Percentiles rank a stretch among this genome's conserved stretches.
These are phyloP conservation scores for Cylindroiulus punctatus DNA, from an alignment of 2,888 invertebrate species.

Conservation along the genomic window DNA sequence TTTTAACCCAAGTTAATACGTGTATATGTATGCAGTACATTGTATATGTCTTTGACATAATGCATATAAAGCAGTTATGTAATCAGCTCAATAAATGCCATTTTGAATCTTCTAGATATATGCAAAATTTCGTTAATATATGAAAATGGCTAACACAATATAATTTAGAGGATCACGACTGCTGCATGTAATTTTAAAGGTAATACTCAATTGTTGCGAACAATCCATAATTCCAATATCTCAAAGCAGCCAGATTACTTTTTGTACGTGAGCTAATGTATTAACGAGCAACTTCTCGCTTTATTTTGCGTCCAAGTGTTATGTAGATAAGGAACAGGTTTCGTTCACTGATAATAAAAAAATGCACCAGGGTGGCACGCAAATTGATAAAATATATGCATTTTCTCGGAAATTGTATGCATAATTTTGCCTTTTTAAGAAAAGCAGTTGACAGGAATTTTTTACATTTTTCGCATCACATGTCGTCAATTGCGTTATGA, in stretches of 20 bases:
- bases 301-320: neutral
- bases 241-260: neutral
- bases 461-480: neutral
- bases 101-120: too few relatives aligned
- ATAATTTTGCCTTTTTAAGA: neutral
- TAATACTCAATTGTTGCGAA: neutral
- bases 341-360: slow-evolving; percentile 42
- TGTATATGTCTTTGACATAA: too few relatives aligned
- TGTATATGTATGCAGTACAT: too few relatives aligned
- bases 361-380: neutral
- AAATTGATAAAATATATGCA: neutral
- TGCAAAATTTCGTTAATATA: neutral
- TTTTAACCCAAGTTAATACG: too few relatives aligned
- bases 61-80: too few relatives aligned
- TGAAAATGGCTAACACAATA: neutral
- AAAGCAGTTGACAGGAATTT: neutral
- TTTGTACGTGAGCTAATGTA: neutral
- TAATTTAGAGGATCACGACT: neutral
- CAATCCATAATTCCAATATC: slow-evolving; percentile 36
- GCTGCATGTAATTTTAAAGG: neutral
- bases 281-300: slow-evolving; percentile 20
- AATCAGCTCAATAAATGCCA: too few relatives aligned
- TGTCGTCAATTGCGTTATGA: neutral
- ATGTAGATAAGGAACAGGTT: slow-evolving; percentile 19
- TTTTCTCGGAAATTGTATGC: neutral